Evolutionary conservation across 1,140 invertebrate genomes (phyloP).

Genomic region (Rhagoletis pomonella): DNA sequence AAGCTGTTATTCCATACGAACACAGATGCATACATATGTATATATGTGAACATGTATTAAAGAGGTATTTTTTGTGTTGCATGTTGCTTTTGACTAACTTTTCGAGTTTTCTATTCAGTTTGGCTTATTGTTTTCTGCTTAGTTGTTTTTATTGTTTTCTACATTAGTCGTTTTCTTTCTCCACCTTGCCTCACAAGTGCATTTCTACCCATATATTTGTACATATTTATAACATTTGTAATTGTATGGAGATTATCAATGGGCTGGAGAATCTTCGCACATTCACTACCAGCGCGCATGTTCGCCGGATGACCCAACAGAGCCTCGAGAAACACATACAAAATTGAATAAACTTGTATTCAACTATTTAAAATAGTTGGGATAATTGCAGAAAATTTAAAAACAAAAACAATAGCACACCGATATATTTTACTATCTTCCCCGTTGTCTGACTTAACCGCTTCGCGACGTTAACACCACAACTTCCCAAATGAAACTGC

Average conservation of each 20-base stretch:
- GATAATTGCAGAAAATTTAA: background rate
- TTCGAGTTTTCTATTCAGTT: conserved; percentile 35
- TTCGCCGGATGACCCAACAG: background rate
- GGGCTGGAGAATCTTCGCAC: conserved; percentile 3
- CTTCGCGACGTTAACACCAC: conserved; percentile 28
- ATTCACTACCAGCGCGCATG: conserved; percentile 16
- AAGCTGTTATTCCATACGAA: too few relatives aligned
- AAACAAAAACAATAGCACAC: background rate
- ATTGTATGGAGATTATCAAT: conserved; percentile 21
- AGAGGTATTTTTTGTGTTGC: background rate
- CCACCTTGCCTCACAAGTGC: conserved; percentile 9
- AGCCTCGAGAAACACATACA: background rate
- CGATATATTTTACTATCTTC: background rate
- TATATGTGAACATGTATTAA: background rate
- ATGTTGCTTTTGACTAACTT: conserved; percentile 38
- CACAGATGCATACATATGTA: background rate
- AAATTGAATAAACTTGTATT: conserved; percentile 10
- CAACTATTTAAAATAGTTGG: background rate
- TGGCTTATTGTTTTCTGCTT: conserved; percentile 4
- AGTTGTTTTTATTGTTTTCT: conserved; percentile 1
- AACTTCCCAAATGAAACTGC: conserved; percentile 38
- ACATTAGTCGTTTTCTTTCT: conserved; percentile 27
- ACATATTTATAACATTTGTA: background rate
- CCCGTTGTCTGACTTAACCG: background rate
- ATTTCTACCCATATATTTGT: background rate